Evolutionary conservation across 2,113 vertebrate species (phyloP).

Genomic region (Campylorhamphus procurvoides): DNA sequence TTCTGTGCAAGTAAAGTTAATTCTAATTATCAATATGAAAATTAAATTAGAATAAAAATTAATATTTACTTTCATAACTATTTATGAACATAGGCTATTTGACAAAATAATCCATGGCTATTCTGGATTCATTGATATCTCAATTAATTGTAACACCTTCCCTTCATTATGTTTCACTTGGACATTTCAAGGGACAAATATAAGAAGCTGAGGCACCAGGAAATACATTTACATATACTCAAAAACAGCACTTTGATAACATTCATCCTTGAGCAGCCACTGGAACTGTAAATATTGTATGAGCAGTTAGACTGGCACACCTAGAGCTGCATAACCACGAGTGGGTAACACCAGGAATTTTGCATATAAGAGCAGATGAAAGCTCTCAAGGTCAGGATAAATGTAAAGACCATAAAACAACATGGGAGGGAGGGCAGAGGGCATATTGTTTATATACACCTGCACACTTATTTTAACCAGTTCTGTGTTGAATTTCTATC

Average conservation of each 20-base stretch:
- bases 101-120: neutral
- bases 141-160: neutral
- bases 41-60: conserved; percentile 7
- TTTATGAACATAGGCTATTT: neutral
- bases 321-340: neutral
- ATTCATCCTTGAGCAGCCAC: neutral
- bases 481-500: neutral
- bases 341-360: neutral
- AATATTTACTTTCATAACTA: conserved; percentile 1
- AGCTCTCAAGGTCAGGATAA: neutral
- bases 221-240: neutral
- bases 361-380: neutral
- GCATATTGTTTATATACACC: neutral
- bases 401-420: neutral
- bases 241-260: neutral
- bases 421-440: fast-evolving
- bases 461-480: neutral
- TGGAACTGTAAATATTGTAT: neutral
- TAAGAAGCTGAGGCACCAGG: neutral
- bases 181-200: neutral
- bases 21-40: neutral
- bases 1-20: neutral
- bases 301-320: neutral
- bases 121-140: neutral
- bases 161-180: neutral